Percentiles rank a stretch among this genome's conserved stretches.
Evolutionary conservation across 2,797 vertebrate genomes (phyloP).

Genomic region (Myotis myotis): DNA sequence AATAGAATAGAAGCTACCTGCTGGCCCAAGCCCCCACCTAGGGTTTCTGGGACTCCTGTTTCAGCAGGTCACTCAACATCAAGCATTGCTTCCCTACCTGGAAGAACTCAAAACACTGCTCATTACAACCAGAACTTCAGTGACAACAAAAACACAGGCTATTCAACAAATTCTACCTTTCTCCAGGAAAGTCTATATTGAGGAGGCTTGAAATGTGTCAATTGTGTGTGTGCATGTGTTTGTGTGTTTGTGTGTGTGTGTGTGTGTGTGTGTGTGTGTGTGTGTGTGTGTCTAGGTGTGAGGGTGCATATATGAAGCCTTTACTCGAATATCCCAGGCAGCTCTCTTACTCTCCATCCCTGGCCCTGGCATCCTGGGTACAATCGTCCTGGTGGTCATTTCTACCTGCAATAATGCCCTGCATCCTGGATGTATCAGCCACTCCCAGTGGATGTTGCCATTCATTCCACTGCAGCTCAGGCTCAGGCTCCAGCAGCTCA

Average conservation of each 20-base stretch:
- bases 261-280: neutral
- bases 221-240: neutral
- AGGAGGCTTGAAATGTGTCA: neutral
- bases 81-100: neutral
- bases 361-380: neutral
- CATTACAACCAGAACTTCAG: fast-evolving
- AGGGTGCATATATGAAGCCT: neutral
- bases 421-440: neutral
- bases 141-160: neutral
- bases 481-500: neutral
- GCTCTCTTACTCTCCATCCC: neutral
- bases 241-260: neutral
- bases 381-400: neutral
- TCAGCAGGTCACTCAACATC: neutral
- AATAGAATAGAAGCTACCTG: neutral
- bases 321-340: neutral
- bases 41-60: neutral
- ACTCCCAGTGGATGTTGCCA: fast-evolving
- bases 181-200: neutral
- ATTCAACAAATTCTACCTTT: neutral
- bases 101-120: neutral
- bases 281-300: neutral
- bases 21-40: neutral
- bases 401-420: neutral
- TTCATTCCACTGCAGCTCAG: neutral